Base-by-base conservation (phyloP, 2,888 invertebrate species). In the Helobdella robusta region DNA sequence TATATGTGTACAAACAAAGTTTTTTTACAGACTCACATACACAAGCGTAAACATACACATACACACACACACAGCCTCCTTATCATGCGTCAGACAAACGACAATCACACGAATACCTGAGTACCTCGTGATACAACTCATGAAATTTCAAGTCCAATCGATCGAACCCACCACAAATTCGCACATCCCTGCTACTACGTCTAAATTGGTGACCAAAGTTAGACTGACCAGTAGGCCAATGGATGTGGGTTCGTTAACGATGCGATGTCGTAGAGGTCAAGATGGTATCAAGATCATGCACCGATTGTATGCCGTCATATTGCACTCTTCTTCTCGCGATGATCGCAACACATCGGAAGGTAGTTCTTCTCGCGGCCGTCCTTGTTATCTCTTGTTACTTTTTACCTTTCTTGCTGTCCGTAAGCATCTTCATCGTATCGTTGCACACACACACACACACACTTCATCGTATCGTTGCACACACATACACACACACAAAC, bases 121-220 rank as follows among this genome's bases (percentile, higher is more conserved):
- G 6, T 62, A 28, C 23, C 34, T 62, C 4, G 62, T 62, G 15
- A 34, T 62, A n/a, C 62, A 62, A 28, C 62, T 62, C 2, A 18
- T 62, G 18, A 25, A 50, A 18, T 62, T 62, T 35, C 40, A 60
- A n/a, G 46, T 60, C 5, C 35, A 59, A 35, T n/a, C 4, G 3
- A 20, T 15, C 8, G 15, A 23, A 8, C 3, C 1, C 44, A 2
- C 4, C 56, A 11, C n/a, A 15, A 2, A 25, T 18, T 4, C 28
- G 15, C 32, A 34, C 62, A 6, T 32, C 15, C 2, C 30, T 34
- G 35, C 50, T 62, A 4, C 35, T 20, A 0, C 28, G 28, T 11
- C n/a, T n/a, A n/a, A n/a, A n/a, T n/a, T n/a, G n/a, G n/a, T n/a
- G n/a, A n/a, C n/a, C n/a, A n/a, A n/a, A n/a, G n/a, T n/a, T n/a